A percentile compares a stretch with the other conserved stretches of the same genome.
Evolutionary conservation across 2,888 invertebrate species (phyloP).

Genomic region (Mayetiola destructor): DNA sequence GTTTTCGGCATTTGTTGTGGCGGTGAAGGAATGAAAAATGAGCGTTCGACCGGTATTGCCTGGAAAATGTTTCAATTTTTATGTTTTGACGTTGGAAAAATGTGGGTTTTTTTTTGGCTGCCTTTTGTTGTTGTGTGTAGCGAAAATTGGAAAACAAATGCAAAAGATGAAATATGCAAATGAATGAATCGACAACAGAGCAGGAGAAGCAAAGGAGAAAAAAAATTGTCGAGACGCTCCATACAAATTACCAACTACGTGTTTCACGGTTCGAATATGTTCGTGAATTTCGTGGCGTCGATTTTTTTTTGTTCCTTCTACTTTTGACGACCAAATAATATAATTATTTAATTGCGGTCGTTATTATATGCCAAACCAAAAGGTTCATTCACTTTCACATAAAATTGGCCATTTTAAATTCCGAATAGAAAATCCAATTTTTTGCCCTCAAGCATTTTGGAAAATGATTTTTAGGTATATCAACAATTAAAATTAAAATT

Average conservation of each 20-base stretch:
- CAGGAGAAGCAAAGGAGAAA: too few relatives aligned
- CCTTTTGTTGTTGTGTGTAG: background rate
- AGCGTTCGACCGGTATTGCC: conserved; percentile 11
- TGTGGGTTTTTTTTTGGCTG: too few relatives aligned
- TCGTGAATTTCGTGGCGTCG: background rate
- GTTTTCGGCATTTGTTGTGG: too few relatives aligned
- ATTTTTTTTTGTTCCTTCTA: background rate
- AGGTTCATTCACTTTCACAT: background rate
- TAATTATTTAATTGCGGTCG: conserved; percentile 12
- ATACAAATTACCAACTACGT: background rate
- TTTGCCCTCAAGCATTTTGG: too few relatives aligned
- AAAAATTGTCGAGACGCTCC: background rate
- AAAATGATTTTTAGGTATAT: too few relatives aligned
- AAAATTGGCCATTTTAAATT: conserved; percentile 9
- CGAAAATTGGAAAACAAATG: background rate
- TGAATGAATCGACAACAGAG: too few relatives aligned
- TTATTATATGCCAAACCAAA: conserved; percentile 1
- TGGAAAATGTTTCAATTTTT: background rate
- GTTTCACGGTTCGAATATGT: background rate
- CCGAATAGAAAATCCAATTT: too few relatives aligned
- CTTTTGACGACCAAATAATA: conserved; percentile 4
- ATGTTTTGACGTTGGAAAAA: background rate
- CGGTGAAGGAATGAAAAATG: conserved; percentile 11
- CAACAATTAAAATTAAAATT: too few relatives aligned
- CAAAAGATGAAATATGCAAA: conserved; percentile 12